These are phyloP conservation scores for Fregata magnificens DNA, from an alignment of 2,113 vertebrate genomes.

Conservation along the genomic window DNA sequence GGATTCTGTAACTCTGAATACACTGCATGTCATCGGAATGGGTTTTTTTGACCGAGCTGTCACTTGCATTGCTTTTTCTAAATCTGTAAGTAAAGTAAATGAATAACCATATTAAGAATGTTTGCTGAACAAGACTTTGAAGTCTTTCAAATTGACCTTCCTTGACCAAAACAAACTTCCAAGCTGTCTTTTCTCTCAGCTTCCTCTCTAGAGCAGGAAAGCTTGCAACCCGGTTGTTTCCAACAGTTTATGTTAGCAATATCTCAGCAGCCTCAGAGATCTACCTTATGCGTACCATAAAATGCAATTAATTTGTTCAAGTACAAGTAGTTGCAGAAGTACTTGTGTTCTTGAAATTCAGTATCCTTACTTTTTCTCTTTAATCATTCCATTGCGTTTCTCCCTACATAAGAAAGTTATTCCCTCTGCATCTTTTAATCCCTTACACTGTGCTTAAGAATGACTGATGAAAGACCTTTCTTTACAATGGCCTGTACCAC, in stretches of 20 bases:
- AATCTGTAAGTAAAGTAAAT: constrained; percentile 88
- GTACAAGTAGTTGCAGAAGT: neutral
- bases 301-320: neutral
- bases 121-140: neutral
- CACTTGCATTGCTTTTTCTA: constrained; percentile 95
- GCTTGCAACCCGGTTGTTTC: neutral
- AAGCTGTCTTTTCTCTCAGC: neutral
- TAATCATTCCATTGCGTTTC: neutral
- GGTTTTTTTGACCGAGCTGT: constrained; percentile 94
- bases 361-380: neutral
- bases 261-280: neutral
- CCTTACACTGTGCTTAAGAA: neutral
- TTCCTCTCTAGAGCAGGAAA: neutral
- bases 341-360: neutral
- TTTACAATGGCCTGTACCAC: neutral
- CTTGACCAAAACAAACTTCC: neutral
- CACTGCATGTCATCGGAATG: constrained; percentile 90
- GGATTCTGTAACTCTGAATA: constrained; percentile 97
- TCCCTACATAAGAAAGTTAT: neutral
- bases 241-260: neutral
- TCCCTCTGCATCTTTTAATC: neutral
- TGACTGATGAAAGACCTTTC: neutral
- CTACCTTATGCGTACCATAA: neutral
- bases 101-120: neutral
- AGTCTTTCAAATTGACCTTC: neutral